Base-by-base conservation (phyloP, 2,113 vertebrate species). In the Eulemur rufifrons region DNA sequence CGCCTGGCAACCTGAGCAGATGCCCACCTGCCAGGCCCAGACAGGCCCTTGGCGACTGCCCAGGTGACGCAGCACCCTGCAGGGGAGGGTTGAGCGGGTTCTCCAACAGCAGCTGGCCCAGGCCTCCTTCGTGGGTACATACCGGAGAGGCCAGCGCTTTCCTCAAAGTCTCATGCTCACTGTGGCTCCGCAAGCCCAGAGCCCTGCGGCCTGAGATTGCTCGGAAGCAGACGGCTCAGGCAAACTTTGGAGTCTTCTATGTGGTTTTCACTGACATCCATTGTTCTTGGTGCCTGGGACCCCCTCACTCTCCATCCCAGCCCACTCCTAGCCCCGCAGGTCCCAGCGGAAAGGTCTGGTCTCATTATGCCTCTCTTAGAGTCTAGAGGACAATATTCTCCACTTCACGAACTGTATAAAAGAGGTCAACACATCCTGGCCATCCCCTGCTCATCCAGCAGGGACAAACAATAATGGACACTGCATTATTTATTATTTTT, bases 81-180 rank as follows among this genome's bases (percentile, higher is more conserved):
- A 54, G 61, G 73, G 18, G 27, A 21, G 61, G 11, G 27, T 45
- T 0, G 10, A 61, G 8, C 18, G 0, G 1, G 74, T 15, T 61
- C 52, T 11, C 27, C 3, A 5, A 3, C n/a, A 20, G 6, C 3
- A 15, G 11, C 34, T 14, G 10, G 34, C 4, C 54, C 13, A 37
- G 78, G 27, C 78, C 69, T 39, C 68, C 52, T 81, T n/a, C 0
- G 0, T 39, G 56, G 64, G 14, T 10, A 50, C 20, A 6, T 21
- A 9, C 56, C 39, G 14, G 42, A 37, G 56, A 37, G 78, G 34
- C 14, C 13, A 21, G 74, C 6, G 29, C 37, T n/a, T 18, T 71
- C 50, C 39, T 13, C 80, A 59, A 27, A 39, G 45, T 37, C 63
- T 96, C 20, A 2, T 25, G 34, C 5, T 66, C 50, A 25, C 59